A percentile compares a stretch with the other conserved stretches of the same genome.
These are phyloP conservation scores for Lasioglossum villosulum DNA, from an alignment of 2,888 invertebrate genomes.

Conservation along the genomic window DNA sequence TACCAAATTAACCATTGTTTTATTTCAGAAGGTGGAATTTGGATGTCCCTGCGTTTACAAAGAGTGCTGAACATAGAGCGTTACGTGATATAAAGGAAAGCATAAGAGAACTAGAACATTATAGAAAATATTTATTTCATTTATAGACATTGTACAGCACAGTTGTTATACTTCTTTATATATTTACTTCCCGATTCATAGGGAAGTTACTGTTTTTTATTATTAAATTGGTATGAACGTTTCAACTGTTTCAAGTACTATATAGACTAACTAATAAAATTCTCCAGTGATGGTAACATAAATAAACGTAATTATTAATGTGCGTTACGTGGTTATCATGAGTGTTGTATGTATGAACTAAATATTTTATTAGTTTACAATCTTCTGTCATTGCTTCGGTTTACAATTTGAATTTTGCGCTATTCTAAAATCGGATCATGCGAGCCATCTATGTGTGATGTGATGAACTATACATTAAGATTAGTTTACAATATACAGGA, in stretches of 20 bases:
- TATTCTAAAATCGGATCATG: too few species aligned
- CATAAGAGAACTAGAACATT: slow-evolving; percentile 93
- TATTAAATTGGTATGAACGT: neutral
- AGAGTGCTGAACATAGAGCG: slow-evolving; percentile 87
- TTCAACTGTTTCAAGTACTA: neutral
- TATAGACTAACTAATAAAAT: neutral
- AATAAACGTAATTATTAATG: too few species aligned
- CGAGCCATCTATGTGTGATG: too few species aligned
- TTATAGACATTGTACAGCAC: neutral
- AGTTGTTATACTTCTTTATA: neutral
- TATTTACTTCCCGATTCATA: too few species aligned
- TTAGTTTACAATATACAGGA: too few species aligned
- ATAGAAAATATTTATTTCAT: slow-evolving; percentile 85
- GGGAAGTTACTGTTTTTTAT: too few species aligned
- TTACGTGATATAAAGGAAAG: slow-evolving; percentile 94
- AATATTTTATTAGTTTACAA: too few species aligned
- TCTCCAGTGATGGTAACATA: neutral
- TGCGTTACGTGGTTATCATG: too few species aligned
- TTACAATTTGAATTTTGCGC: too few species aligned
- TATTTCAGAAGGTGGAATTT: slow-evolving; percentile 89
- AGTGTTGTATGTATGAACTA: too few species aligned
- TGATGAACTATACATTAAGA: too few species aligned
- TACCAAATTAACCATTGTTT: neutral
- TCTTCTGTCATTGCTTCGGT: too few species aligned
- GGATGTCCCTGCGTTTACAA: slow-evolving; percentile 85